A percentile compares a stretch with the other conserved stretches of the same genome.
Conservation (phyloP, 2,888 invertebrate species). For the Nomada ruficornis region DNA sequence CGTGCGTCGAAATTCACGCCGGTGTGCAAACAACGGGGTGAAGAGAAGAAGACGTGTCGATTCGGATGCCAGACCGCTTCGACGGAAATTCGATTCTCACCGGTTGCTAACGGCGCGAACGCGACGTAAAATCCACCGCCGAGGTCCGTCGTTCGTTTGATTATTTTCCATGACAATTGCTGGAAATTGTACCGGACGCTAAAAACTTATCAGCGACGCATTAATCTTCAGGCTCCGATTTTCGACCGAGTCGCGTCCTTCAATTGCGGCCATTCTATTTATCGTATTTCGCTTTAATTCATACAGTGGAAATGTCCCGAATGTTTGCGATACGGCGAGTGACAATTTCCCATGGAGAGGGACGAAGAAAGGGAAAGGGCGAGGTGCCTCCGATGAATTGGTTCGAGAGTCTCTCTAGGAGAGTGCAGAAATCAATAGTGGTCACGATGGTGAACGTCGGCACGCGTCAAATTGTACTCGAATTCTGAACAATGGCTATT, state of each 20-base stretch:
- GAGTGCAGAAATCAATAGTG: constrained; percentile 55
- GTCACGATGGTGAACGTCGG: constrained; percentile 31
- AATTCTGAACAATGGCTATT: constrained; percentile 55
- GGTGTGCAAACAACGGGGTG: constrained; percentile 14
- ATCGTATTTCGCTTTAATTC: too few relatives aligned
- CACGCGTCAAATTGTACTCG: constrained; percentile 51
- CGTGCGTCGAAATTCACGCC: constrained; percentile 14
- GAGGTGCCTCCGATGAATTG: constrained; percentile 25
- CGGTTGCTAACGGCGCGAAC: neutral
- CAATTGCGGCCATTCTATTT: too few relatives aligned
- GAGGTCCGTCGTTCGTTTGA: too few relatives aligned
- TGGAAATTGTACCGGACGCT: neutral
- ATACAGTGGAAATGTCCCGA: too few relatives aligned
- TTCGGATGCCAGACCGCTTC: neutral
- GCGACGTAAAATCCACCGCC: too few relatives aligned
- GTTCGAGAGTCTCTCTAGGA: constrained; percentile 47
- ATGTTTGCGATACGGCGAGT: neutral
- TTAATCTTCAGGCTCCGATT: too few relatives aligned
- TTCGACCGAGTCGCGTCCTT: too few relatives aligned
- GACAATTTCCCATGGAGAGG: constrained; percentile 2
- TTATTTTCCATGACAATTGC: too few relatives aligned
- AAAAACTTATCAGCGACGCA: too few relatives aligned
- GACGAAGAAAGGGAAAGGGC: neutral
- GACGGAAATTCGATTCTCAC: constrained; percentile 10
- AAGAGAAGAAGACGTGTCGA: constrained; percentile 2